Evolutionary conservation across 1,140 invertebrate genomes (phyloP).

Genomic region (Aphelinus certus): DNA sequence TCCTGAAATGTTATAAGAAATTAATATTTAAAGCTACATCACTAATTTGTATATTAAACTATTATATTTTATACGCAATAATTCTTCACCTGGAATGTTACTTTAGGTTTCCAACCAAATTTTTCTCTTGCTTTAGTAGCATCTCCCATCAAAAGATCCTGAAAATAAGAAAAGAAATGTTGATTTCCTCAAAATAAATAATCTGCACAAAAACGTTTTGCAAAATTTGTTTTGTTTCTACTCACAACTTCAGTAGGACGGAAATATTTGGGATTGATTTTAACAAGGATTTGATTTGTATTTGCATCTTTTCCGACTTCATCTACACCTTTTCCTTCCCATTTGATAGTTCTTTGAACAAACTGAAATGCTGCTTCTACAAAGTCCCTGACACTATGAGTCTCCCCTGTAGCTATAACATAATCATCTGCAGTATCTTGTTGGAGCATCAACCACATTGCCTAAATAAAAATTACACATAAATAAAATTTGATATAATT

Average conservation of each 20-base stretch:
- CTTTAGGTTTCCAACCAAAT: slow-evolving; percentile 88
- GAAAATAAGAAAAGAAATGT: slow-evolving; percentile 46
- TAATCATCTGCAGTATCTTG: slow-evolving; percentile 92
- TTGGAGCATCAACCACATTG: slow-evolving; percentile 99
- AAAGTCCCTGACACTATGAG: slow-evolving; percentile 96
- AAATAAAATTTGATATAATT: too few relatives aligned
- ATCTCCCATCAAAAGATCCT: slow-evolving; percentile 91
- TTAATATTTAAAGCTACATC: slow-evolving; percentile 19
- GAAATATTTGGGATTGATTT: slow-evolving; percentile 95
- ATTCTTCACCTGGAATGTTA: slow-evolving; percentile 76
- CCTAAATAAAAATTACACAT: slow-evolving; percentile 66
- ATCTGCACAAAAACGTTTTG: not conserved
- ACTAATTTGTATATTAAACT: slow-evolving; percentile 22
- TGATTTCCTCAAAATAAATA: too few relatives aligned
- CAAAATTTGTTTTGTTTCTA: slow-evolving; percentile 42
- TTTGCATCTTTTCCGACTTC: slow-evolving; percentile 90
- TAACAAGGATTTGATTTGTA: slow-evolving; percentile 83
- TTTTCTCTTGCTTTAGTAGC: slow-evolving; percentile 86
- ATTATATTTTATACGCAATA: slow-evolving; percentile 24
- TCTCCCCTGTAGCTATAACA: slow-evolving; percentile 96
- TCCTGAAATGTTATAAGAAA: slow-evolving; percentile 66
- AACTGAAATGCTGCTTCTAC: slow-evolving; percentile 90
- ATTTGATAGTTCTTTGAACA: slow-evolving; percentile 78
- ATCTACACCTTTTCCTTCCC: slow-evolving; percentile 86
- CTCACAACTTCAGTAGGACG: slow-evolving; percentile 97